Conservation (phyloP, 2,888 invertebrate species). For the Panopea generosa region DNA sequence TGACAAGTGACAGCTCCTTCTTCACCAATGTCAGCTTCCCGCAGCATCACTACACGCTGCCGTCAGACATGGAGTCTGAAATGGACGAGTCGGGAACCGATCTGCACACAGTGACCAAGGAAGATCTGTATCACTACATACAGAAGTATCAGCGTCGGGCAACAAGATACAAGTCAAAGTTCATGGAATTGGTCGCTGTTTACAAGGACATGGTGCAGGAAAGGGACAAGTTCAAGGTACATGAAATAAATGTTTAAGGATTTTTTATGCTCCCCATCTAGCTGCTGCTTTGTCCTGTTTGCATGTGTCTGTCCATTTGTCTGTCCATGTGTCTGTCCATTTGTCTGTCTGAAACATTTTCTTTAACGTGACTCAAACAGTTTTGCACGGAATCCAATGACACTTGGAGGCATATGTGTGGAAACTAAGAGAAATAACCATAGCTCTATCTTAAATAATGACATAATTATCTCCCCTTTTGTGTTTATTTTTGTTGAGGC, state of each 20-base stretch:
- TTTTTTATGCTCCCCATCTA: background rate
- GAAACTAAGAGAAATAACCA: too few relatives aligned
- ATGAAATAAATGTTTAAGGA: too few relatives aligned
- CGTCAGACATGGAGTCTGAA: constrained; percentile 81
- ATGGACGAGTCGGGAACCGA: constrained; percentile 75
- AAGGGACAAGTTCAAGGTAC: constrained; percentile 79
- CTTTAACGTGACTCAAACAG: too few relatives aligned
- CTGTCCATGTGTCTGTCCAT: too few relatives aligned
- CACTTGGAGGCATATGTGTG: too few relatives aligned
- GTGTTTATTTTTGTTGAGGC: too few relatives aligned
- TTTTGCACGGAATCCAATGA: too few relatives aligned
- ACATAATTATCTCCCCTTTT: too few relatives aligned
- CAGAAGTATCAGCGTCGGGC: constrained; percentile 78
- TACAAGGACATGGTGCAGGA: constrained; percentile 79
- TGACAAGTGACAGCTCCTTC: constrained; percentile 78
- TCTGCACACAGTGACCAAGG: constrained; percentile 75
- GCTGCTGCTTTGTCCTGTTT: background rate
- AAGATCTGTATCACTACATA: constrained; percentile 77
- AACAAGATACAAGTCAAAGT: constrained; percentile 79
- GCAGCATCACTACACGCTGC: constrained; percentile 71
- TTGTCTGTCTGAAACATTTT: too few relatives aligned
- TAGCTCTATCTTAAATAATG: too few relatives aligned
- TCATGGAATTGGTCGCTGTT: constrained; percentile 76
- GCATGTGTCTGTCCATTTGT: too few relatives aligned
- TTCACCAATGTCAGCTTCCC: constrained; percentile 73